Percentiles rank a stretch among this genome's conserved stretches.
These are phyloP conservation scores for Agrypnia vestita DNA, from an alignment of 1,140 invertebrate species.

Conservation along the genomic window DNA sequence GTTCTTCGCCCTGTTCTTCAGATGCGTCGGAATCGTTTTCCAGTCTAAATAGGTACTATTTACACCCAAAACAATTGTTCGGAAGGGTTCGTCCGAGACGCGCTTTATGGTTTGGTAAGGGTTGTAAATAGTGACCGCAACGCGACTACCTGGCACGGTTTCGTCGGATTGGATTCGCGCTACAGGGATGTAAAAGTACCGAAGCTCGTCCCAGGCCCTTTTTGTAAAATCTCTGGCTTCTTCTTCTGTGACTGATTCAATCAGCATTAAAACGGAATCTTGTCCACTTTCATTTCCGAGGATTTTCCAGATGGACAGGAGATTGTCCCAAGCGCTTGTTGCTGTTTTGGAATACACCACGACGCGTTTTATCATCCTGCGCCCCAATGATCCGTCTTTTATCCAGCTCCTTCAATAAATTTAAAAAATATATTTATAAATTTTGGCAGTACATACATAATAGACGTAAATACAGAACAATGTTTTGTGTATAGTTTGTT, in stretches of 20 bases:
- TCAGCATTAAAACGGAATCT: conserved; percentile 34
- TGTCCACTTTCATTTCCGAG: conserved; percentile 27
- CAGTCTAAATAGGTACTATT: background rate
- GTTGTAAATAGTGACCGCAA: conserved; percentile 6
- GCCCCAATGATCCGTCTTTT: too few species aligned
- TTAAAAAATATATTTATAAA: too few species aligned
- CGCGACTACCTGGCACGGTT: background rate
- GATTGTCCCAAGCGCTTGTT: background rate
- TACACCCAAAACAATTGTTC: background rate
- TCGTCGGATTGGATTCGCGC: conserved; percentile 4
- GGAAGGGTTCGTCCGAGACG: background rate
- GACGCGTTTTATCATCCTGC: background rate
- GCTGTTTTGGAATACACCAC: background rate
- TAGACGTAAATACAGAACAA: too few species aligned
- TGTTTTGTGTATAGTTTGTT: too few species aligned
- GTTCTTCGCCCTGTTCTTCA: conserved; percentile 18
- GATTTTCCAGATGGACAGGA: background rate
- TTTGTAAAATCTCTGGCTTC: conserved; percentile 17
- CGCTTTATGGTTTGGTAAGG: background rate
- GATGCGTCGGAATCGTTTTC: background rate
- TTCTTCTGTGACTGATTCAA: conserved; percentile 2
- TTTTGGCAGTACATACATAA: too few species aligned
- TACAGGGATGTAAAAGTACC: conserved; percentile 41
- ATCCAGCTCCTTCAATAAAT: too few species aligned
- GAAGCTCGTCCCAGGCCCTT: conserved; percentile 27